Percentiles rank a stretch among this genome's conserved stretches.
Conservation (phyloP, 2,888 invertebrate species). For the Dasypogon diadema region DNA sequence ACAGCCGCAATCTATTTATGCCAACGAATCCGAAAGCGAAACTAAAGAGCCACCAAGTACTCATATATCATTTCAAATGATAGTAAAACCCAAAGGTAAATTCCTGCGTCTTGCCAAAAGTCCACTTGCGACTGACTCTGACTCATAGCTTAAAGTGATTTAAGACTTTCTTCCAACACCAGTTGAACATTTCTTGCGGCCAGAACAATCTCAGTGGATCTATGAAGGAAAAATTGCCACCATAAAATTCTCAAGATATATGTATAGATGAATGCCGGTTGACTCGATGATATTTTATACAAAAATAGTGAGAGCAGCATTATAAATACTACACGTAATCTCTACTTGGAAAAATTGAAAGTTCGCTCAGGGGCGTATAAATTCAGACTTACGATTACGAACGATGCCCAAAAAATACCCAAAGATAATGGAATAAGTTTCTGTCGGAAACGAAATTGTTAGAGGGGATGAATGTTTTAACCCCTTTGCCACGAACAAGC, state of each 20-base stretch:
- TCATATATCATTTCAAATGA: too few species aligned
- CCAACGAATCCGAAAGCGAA: too few species aligned
- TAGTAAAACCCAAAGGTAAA: conserved; percentile 41
- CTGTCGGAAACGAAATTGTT: background rate
- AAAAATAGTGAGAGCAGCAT: background rate
- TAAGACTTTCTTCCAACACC: conserved; percentile 25
- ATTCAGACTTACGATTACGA: conserved; percentile 16
- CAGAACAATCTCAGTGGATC: conserved; percentile 33
- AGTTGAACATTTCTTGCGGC: conserved; percentile 26
- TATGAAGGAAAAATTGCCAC: conserved; percentile 24
- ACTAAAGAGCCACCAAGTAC: too few species aligned
- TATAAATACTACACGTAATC: background rate
- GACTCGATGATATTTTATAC: background rate
- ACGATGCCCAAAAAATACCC: background rate
- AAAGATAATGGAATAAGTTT: background rate
- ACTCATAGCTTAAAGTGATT: conserved; percentile 29
- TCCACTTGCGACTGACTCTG: background rate
- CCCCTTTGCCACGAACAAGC: background rate
- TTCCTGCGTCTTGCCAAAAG: conserved; percentile 21
- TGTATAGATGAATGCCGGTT: background rate
- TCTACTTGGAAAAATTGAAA: conserved; percentile 28
- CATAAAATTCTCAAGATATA: background rate
- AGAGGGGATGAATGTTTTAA: background rate
- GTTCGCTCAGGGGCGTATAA: conserved; percentile 7
- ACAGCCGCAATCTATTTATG: too few species aligned